These are phyloP conservation scores for Ceratosolen solmsi DNA, from an alignment of 1,140 invertebrate genomes.

Conservation along the genomic window DNA sequence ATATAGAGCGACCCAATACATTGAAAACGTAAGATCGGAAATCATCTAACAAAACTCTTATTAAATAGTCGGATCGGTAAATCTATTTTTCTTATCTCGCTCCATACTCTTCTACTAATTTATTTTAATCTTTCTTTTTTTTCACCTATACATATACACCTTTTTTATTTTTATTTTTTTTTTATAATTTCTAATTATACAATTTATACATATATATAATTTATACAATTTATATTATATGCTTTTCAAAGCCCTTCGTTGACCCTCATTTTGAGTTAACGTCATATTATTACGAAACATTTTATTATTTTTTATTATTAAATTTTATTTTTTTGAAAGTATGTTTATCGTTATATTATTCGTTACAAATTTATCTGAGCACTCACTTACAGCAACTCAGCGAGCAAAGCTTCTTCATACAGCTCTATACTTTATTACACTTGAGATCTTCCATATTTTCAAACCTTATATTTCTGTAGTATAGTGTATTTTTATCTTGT, in stretches of 20 bases:
- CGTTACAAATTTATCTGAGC: no score
- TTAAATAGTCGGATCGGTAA: constrained; percentile 17
- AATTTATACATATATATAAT: no score
- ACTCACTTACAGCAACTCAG: no score
- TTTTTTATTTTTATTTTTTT: background rate
- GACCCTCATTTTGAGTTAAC: background rate
- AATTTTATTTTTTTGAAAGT: background rate
- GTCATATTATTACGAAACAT: background rate
- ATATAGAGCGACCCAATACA: constrained; percentile 6
- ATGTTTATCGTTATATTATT: background rate
- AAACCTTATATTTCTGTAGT: background rate
- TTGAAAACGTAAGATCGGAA: background rate
- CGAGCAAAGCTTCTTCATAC: no score
- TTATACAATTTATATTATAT: background rate
- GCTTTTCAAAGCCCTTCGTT: background rate
- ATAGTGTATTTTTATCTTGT: background rate
- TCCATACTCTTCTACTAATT: background rate
- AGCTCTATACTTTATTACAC: no score
- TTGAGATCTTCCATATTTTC: background rate
- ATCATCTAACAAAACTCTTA: constrained; percentile 30
- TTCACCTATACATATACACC: no score
- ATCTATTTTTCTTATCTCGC: background rate
- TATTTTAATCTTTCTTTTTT: background rate
- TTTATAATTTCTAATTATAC: no score
- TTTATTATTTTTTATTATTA: background rate